A percentile compares a stretch with the other conserved stretches of the same genome.
phyloP scores from a whole-genome alignment of 2,888 invertebrate species.

The Chaetogeoica ovagalla region DNA sequence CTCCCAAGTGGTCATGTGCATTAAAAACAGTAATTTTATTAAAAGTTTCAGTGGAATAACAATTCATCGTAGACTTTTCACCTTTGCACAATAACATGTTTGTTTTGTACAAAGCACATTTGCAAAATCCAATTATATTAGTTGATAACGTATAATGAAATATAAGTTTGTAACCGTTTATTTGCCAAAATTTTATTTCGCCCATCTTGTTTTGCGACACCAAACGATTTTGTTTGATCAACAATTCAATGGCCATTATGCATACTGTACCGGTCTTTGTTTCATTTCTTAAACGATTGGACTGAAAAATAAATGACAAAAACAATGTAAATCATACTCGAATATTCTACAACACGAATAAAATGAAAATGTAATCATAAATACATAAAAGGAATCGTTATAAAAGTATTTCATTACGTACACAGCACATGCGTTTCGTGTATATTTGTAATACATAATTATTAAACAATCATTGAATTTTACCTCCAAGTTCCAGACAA shows the following conservation, averaged over 20 bases:
- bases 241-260: slow-evolving; percentile 8
- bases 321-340: not conserved
- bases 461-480: slow-evolving; percentile 51
- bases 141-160: slow-evolving; percentile 9
- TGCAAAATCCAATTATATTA: slow-evolving; percentile 72
- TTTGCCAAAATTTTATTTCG: slow-evolving; percentile 31
- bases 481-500: slow-evolving; percentile 80
- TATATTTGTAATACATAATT: not conserved
- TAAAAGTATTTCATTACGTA: not conserved
- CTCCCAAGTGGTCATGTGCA: slow-evolving; percentile 63
- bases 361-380: not conserved
- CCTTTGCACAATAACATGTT: slow-evolving; percentile 53
- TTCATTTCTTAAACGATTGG: slow-evolving; percentile 17
- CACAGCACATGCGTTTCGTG: too few species aligned
- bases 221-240: slow-evolving; percentile 17
- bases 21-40: slow-evolving; percentile 58
- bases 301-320: slow-evolving; percentile 9
- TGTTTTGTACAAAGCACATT: slow-evolving; percentile 41
- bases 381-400: not conserved
- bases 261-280: not conserved
- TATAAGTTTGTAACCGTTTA: slow-evolving; percentile 14
- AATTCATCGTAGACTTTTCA: slow-evolving; percentile 50
- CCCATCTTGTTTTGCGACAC: slow-evolving; percentile 27
- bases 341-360: not conserved
- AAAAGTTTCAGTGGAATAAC: slow-evolving; percentile 57